Evolutionary conservation across 2,113 vertebrate genomes (phyloP).

Genomic region (Equus przewalskii): DNA sequence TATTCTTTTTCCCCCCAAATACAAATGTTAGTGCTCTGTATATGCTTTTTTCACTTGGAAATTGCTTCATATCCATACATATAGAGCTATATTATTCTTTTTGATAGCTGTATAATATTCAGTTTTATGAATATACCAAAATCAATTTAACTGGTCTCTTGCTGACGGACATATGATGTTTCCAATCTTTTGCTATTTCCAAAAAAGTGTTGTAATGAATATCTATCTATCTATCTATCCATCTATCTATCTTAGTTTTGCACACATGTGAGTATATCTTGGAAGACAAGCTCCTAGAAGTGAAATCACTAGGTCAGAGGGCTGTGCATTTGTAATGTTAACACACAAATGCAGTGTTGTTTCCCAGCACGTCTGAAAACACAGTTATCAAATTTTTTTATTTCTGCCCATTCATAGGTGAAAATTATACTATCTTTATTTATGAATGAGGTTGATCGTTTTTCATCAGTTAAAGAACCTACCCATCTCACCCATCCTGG

Average conservation of each 20-base stretch:
- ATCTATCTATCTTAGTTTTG: not conserved
- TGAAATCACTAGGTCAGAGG: not conserved
- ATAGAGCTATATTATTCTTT: not conserved
- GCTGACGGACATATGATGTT: not conserved
- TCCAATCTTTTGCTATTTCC: slow-evolving; percentile 11
- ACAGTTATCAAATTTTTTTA: not conserved
- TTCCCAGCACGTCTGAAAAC: not conserved
- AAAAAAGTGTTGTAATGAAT: not conserved
- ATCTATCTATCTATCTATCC: not conserved
- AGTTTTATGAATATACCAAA: not conserved
- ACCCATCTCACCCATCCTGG: not conserved
- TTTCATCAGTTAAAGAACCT: not conserved
- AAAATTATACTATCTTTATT: slow-evolving; percentile 1
- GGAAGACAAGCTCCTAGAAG: not conserved
- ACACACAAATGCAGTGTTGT: not conserved
- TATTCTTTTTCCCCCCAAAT: not conserved
- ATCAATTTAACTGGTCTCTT: not conserved
- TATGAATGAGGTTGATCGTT: not conserved
- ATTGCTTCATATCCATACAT: not conserved
- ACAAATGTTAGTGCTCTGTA: not conserved
- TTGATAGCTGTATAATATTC: not conserved
- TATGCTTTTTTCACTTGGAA: not conserved
- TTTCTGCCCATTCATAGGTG: not conserved
- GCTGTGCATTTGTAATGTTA: not conserved
- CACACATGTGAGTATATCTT: not conserved